phyloP scores from a whole-genome alignment of 2,797 vertebrate species.

The Leuciscus waleckii region DNA sequence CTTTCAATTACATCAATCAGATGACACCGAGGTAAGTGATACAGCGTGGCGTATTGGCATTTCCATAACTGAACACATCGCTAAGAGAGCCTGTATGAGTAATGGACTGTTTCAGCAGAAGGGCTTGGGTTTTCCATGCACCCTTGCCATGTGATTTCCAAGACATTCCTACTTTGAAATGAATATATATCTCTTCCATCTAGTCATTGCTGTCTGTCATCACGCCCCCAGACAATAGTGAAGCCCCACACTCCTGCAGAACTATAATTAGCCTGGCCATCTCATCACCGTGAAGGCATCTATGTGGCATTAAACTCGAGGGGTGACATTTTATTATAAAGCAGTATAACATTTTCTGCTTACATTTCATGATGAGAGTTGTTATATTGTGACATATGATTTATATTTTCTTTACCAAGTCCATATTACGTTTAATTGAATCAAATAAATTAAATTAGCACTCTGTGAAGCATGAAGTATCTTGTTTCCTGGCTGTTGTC shows the following conservation, averaged over 20 bases:
- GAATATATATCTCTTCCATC: conserved; percentile 57
- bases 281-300: conserved; percentile 17
- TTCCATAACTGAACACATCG: conserved; percentile 31
- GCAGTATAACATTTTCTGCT: not conserved
- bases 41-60: conserved; percentile 7
- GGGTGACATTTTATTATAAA: conserved; percentile 1
- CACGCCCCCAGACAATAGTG: conserved; percentile 63
- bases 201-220: conserved; percentile 70
- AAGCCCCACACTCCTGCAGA: conserved; percentile 55
- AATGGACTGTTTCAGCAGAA: conserved; percentile 25
- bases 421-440: not conserved
- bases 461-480: conserved; percentile 9
- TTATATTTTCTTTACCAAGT: not conserved
- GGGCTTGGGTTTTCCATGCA: conserved; percentile 26
- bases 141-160: conserved; percentile 62
- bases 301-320: not conserved
- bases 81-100: conserved; percentile 27
- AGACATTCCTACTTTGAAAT: conserved; percentile 67
- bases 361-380: conserved; percentile 2
- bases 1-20: conserved; percentile 39
- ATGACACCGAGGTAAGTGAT: conserved; percentile 32
- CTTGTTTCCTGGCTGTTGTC: conserved; percentile 16
- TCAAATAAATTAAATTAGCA: conserved; percentile 31
- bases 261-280: conserved; percentile 67
- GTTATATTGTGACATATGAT: not conserved